These are phyloP conservation scores for Acrobasis repandana DNA, from an alignment of 2,888 invertebrate genomes.

Conservation along the genomic window DNA sequence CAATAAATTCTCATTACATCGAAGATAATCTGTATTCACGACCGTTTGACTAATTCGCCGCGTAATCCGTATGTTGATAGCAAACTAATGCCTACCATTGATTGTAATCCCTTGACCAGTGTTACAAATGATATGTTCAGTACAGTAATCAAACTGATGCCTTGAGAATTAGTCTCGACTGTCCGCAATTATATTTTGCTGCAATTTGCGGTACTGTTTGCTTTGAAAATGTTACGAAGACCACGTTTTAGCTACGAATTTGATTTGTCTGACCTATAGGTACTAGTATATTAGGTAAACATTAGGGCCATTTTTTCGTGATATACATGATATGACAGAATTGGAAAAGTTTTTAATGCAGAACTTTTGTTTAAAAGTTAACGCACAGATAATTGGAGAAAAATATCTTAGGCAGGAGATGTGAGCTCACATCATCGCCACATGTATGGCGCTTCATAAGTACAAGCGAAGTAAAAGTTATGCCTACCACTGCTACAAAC, in stretches of 20 bases:
- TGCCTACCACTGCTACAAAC: too few relatives aligned
- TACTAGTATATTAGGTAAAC: too few relatives aligned
- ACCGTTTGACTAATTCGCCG: conserved; percentile 35
- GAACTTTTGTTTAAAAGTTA: too few relatives aligned
- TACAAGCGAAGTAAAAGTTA: too few relatives aligned
- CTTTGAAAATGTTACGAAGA: too few relatives aligned
- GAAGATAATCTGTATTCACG: conserved; percentile 14
- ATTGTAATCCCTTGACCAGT: conserved; percentile 55
- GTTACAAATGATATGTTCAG: conserved; percentile 13
- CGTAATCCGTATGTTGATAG: conserved; percentile 54
- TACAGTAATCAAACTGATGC: not conserved
- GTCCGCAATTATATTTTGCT: not conserved
- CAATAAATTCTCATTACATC: conserved; percentile 19
- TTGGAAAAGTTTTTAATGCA: too few relatives aligned
- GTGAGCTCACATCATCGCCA: too few relatives aligned
- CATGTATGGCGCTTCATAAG: too few relatives aligned
- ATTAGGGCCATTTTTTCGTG: too few relatives aligned
- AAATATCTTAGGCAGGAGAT: not conserved
- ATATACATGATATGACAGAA: too few relatives aligned
- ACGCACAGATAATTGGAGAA: not conserved
- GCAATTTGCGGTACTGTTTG: not conserved
- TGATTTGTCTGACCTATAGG: too few relatives aligned
- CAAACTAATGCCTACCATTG: conserved; percentile 51
- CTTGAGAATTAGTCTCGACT: not conserved
- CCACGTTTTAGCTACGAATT: too few relatives aligned